Evolutionary conservation across 2,113 vertebrate species (phyloP).

Genomic region (Nesoenas mayeri): DNA sequence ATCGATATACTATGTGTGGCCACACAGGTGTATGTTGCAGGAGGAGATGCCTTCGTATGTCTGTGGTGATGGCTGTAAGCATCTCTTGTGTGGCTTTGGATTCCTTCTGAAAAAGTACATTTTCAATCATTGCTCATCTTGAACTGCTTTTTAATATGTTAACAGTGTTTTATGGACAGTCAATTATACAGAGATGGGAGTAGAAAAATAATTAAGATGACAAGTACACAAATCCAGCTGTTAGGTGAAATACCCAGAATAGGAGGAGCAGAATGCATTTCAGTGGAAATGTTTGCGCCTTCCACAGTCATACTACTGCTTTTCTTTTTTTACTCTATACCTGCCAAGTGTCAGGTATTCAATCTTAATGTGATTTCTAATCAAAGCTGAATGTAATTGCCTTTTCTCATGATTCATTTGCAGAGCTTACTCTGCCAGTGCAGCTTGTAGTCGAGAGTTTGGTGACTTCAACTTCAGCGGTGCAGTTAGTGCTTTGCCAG

Average conservation of each 20-base stretch:
- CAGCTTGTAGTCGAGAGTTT: background rate
- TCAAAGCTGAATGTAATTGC: background rate
- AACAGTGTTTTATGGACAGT: background rate
- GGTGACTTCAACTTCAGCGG: background rate
- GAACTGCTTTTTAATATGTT: background rate
- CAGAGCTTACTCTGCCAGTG: background rate
- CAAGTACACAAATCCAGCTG: background rate
- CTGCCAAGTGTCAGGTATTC: background rate
- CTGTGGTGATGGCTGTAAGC: background rate
- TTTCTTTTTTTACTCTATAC: background rate
- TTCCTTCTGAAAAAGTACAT: background rate
- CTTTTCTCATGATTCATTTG: background rate
- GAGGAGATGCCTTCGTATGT: background rate
- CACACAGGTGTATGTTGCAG: background rate
- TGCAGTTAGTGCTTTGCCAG: background rate
- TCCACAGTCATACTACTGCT: background rate
- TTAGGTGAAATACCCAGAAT: background rate
- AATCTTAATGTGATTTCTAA: background rate
- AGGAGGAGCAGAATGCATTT: background rate
- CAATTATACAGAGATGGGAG: background rate
- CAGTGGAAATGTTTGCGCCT: background rate
- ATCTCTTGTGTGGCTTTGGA: background rate
- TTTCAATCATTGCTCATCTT: background rate
- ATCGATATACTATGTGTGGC: background rate
- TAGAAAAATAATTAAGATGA: background rate